Evolutionary conservation across 1,140 invertebrate genomes (phyloP).

Genomic region (Drosophila pseudoobscura): DNA sequence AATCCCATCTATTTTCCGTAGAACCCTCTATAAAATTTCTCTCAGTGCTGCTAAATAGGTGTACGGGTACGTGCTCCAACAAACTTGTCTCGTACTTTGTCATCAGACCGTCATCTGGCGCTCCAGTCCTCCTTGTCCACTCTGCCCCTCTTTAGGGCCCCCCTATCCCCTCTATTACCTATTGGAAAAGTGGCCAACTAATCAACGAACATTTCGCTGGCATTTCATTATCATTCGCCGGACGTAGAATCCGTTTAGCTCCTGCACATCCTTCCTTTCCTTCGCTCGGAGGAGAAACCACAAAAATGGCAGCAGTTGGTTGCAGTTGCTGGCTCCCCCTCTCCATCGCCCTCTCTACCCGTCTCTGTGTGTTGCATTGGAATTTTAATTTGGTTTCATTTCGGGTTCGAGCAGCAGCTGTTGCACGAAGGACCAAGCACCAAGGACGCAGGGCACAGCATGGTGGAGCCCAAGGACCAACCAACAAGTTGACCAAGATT

Average conservation of each 20-base stretch:
- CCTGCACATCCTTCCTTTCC: background rate
- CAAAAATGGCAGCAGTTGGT: conserved; percentile 44
- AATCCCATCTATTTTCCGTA: background rate
- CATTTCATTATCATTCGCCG: conserved; percentile 59
- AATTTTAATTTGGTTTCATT: conserved; percentile 77
- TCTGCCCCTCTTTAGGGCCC: background rate
- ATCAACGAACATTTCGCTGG: conserved; percentile 63
- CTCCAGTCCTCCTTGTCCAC: background rate
- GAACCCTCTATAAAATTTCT: conserved; percentile 3
- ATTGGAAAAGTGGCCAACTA: conserved; percentile 65
- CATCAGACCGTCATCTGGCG: conserved; percentile 56
- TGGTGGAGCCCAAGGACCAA: too few species aligned
- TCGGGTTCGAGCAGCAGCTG: conserved; percentile 60
- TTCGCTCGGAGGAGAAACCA: conserved; percentile 15
- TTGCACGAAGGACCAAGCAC: conserved; percentile 40
- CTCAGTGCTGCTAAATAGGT: conserved; percentile 55
- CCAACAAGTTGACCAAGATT: conserved; percentile 78
- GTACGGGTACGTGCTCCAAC: conserved; percentile 53
- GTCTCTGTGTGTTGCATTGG: conserved; percentile 53
- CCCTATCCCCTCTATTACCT: conserved; percentile 1
- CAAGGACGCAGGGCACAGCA: conserved; percentile 20
- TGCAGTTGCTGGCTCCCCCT: conserved; percentile 3
- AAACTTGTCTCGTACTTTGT: conserved; percentile 60
- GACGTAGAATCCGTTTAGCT: conserved; percentile 51
- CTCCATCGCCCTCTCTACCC: background rate